Base-by-base conservation (phyloP, 2,113 vertebrate species). In the Caranx ignobilis region DNA sequence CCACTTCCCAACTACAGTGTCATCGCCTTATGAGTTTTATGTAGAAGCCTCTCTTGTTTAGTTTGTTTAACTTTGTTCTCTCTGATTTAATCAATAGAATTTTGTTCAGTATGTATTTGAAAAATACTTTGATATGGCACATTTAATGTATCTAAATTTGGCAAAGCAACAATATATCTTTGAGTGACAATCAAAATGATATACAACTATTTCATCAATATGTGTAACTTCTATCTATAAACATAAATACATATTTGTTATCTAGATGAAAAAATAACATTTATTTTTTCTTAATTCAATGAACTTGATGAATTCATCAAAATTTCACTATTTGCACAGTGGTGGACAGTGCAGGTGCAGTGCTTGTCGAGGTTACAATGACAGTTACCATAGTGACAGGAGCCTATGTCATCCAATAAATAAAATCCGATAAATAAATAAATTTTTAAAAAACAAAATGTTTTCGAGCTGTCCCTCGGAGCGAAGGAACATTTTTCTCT, bases 331-430 rank as follows among this genome's bases (percentile, higher is more conserved):
- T 82, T 92, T 89, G 91, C 93, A 94, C 94, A 94, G 93, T 94
- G 93, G 89, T 81, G 86, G 92, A 94, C 91, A 93, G 92, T 94
- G 94, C 93, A 90, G 91, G 92, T 94, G 92, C 90, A 90, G 90
- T 91, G 89, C 92, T 89, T 74, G 86, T 87, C 56, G 80, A 85
- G 81, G 87, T 89, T 91, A 87, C 82, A 74, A 82, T 88, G 91
- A 93, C 50, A 63, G 82, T 93, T 90, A 85, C 84, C 88, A 78
- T 88, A 88, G 80, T 84, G 89, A 91, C 73, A 86, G 86, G 86
- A 93, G 87, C 85, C 87, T 74, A 89, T 88, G 89, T 86, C 83
- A 81, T 89, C 82, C 83, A 85, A 84, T 88, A 88, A 89, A 90
- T 89, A 90, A 90, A 82, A 80, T 73, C 34, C 48, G 41, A 88